Percentiles rank a stretch among this genome's conserved stretches.
phyloP scores from a whole-genome alignment of 1,140 invertebrate genomes.

The Gerris buenoi region DNA sequence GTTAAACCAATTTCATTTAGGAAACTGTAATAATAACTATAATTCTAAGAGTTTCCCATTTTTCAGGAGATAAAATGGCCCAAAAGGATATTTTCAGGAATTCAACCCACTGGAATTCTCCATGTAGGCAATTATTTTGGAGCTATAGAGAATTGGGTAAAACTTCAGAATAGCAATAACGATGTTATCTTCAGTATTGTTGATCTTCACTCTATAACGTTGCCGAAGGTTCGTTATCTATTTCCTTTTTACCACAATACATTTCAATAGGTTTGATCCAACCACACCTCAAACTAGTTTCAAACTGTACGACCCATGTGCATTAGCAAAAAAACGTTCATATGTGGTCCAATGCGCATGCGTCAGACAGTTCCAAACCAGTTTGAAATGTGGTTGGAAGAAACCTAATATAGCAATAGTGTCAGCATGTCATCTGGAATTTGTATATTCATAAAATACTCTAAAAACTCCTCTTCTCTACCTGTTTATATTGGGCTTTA shows the following conservation, averaged over 20 bases:
- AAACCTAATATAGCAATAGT: background rate
- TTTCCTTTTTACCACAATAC: too few relatives aligned
- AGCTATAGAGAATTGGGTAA: conserved; percentile 72
- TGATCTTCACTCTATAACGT: conserved; percentile 88
- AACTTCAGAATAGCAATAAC: conserved; percentile 56
- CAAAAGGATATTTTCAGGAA: conserved; percentile 62
- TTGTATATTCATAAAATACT: background rate
- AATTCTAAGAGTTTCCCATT: too few relatives aligned
- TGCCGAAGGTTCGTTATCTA: conserved; percentile 50
- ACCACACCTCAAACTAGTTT: too few relatives aligned
- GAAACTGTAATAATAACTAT: too few relatives aligned
- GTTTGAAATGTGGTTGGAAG: too few relatives aligned
- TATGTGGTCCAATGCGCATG: too few relatives aligned
- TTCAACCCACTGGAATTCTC: conserved; percentile 86
- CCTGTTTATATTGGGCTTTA: background rate
- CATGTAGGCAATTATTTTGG: conserved; percentile 97
- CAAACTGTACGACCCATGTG: too few relatives aligned
- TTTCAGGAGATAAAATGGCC: too few relatives aligned
- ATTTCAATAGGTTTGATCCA: too few relatives aligned
- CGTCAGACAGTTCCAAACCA: too few relatives aligned
- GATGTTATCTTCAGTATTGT: conserved; percentile 72
- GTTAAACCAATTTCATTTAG: too few relatives aligned
- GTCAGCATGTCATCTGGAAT: background rate
- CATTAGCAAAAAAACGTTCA: too few relatives aligned
- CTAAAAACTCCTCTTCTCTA: background rate